Evolutionary conservation across 1,140 invertebrate species (phyloP), one percentile per base, ranked within the genome.

Genomic region (Penaeus japonicus): DNA sequence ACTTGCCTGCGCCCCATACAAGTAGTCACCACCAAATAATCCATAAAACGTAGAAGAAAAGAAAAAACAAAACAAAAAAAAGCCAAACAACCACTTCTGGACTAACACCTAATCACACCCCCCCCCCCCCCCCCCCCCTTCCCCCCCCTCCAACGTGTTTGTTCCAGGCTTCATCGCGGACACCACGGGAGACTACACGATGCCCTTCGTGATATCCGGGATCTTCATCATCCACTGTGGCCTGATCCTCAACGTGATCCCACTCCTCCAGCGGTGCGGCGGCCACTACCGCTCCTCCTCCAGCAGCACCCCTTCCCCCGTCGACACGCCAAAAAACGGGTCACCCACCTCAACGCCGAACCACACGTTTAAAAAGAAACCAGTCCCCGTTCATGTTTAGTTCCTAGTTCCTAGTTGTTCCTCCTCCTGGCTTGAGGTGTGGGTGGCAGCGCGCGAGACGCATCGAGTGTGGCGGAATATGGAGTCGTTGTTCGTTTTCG

Each of bases 141-240:
- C 12, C 12, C 39, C 3, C 47, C 47, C 47, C 1, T 15, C 10
- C 10, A n/a, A n/a, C n/a, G n/a, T n/a, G n/a, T 27, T 27, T 27
- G 18, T 86, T 87, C 17, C 85, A 90, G 90, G 90, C 22, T 89
- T 85, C 17, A 89, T 90, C 39, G 85, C 87, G 3, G 90, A 90
- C 57, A 81, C 86, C 22, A 89, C 90, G 5, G 90, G 88, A 7
- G 84, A 89, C 53, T 90, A 90, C 57, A 59, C 87, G 17, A 15
- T 90, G 30, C 90, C 90, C 22, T 90, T 90, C 32, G 84, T 90
- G 24, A 57, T 90, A 17, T 90, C 90, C 12, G 90, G 90, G 4
- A 20, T 90, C n/a, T 90, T 90, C 87, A 90, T 90, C 55, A 73
- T 90, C 57, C n/a, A 62, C 20, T 87, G 90, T 73, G 90, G 90